phyloP scores from a whole-genome alignment of 2,888 invertebrate genomes.

The Acleris cristana region DNA sequence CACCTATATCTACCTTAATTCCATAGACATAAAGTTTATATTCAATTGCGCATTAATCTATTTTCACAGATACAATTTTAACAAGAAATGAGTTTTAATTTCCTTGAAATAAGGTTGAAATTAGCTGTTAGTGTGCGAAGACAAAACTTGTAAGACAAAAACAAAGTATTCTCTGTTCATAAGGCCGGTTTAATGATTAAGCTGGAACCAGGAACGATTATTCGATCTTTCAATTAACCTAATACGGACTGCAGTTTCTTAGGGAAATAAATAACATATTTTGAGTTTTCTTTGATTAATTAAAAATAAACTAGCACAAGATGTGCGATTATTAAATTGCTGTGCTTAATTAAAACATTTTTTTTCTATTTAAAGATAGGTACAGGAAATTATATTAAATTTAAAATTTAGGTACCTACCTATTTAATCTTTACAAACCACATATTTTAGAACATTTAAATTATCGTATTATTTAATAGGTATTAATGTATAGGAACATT shows the following conservation, averaged over 20 bases:
- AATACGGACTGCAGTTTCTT: slow-evolving; percentile 19
- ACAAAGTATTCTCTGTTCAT: slow-evolving; percentile 21
- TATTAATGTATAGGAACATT: too few relatives aligned
- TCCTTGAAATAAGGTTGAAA: neutral
- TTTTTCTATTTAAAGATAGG: too few relatives aligned
- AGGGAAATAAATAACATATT: slow-evolving; percentile 22
- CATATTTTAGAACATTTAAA: too few relatives aligned
- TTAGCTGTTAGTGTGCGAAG: neutral
- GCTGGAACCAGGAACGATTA: slow-evolving; percentile 19
- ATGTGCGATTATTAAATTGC: too few relatives aligned
- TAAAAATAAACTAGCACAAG: too few relatives aligned
- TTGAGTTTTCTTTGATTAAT: neutral
- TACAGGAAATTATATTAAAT: too few relatives aligned
- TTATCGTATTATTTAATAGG: too few relatives aligned
- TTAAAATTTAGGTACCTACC: too few relatives aligned
- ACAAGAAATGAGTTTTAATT: neutral
- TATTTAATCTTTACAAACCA: too few relatives aligned
- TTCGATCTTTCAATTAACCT: slow-evolving; percentile 34
- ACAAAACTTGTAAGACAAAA: slow-evolving; percentile 22
- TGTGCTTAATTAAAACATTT: too few relatives aligned
- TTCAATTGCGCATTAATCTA: neutral
- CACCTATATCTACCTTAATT: neutral
- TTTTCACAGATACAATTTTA: neutral
- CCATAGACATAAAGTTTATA: slow-evolving; percentile 1
- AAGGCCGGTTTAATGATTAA: slow-evolving; percentile 17